phyloP scores from a whole-genome alignment of 1,140 invertebrate genomes.

The Colletes gigas region DNA sequence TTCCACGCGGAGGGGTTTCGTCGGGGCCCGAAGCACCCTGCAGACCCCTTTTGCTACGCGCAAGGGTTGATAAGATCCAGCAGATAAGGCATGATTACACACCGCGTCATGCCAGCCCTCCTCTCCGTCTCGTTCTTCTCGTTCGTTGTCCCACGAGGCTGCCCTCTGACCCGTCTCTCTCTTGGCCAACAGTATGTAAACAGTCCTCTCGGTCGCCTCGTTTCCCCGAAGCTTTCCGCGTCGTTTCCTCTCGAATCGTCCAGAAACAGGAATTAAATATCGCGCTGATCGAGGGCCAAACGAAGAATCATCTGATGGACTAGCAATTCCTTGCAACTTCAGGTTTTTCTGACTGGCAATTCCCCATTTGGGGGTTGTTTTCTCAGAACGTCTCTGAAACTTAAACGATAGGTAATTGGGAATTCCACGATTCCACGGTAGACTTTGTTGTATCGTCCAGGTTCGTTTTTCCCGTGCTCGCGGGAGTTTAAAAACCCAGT shows the following conservation, averaged over 20 bases:
- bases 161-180: background rate
- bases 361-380: too few relatives aligned
- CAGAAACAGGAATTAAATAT: too few relatives aligned
- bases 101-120: constrained; percentile 57
- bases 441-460: too few relatives aligned
- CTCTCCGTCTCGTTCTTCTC: constrained; percentile 13
- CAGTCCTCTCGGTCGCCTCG: background rate
- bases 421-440: too few relatives aligned
- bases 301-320: too few relatives aligned
- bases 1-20: constrained; percentile 61
- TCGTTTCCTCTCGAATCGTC: background rate
- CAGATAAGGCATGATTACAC: constrained; percentile 79
- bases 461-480: too few relatives aligned
- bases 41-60: constrained; percentile 66
- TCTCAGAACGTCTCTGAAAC: too few relatives aligned
- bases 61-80: constrained; percentile 68
- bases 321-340: too few relatives aligned
- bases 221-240: too few relatives aligned
- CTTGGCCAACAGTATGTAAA: constrained; percentile 5
- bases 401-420: too few relatives aligned
- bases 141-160: background rate
- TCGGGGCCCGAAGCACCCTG: constrained; percentile 55
- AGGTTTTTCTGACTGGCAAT: too few relatives aligned
- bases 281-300: too few relatives aligned
- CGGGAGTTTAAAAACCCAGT: background rate